Evolutionary conservation across 2,113 vertebrate genomes (phyloP), one percentile per base, ranked within the genome.

Genomic region (Castor canadensis): DNA sequence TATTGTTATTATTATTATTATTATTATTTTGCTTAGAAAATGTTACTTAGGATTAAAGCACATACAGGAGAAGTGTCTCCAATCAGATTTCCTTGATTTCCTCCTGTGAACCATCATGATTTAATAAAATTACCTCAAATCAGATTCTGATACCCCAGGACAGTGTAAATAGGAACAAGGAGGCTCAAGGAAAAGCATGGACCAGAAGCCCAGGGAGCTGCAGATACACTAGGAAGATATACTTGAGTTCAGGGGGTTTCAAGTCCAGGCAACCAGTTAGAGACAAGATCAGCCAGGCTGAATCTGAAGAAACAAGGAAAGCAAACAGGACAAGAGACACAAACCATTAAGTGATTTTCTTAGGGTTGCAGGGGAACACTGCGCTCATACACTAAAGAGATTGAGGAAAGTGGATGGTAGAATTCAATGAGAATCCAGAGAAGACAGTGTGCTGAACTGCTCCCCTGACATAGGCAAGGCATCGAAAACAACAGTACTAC

Each of bases 31-130:
- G 8, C 32, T 87, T 81, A 47, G 35, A 71, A 83, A 93, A 69
- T 77, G 30, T 71, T 54, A 87, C 30, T 90, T 24, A 58, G 38
- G 49, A 75, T 95, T 79, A 75, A 95, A 91, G 26, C 56, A 54
- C 4, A 22, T 64, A 35, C 71, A 80, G 30, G 17, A 94, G 58
- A 60, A 66, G 19, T 20, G 6, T 87, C 49, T 89, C 67, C 24
- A 58, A 22, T 49, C 93, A 95, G 95, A 91, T 75, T 76, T 54
- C 19, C 60, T 72, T 40, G 30, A 66, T n/a, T 82, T 89, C 22
- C 26, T 91, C 73, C 49, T 35, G 0, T n/a, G 58, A 62, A 22
- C 4, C 12, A 3, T 35, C 82, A 24, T 43, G 43, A 83, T 35
- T 83, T 64, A 32, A 93, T 79, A 89, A 76, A 84, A 58, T 71